Conservation (phyloP, 2,113 vertebrate species). For the Sinocyclocheilus anshuiensis region DNA sequence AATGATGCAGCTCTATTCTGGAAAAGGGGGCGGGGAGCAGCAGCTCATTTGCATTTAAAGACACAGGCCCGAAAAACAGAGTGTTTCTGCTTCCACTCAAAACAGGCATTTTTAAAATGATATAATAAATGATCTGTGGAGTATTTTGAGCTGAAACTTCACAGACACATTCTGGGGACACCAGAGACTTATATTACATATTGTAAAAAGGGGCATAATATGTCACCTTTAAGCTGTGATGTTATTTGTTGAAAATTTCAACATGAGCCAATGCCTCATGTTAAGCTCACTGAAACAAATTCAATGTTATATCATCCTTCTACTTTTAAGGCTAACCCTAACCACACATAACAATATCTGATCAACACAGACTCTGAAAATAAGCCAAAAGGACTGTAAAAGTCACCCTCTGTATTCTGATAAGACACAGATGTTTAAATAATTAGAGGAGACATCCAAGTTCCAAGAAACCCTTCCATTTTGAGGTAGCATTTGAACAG, state of each 20-base stretch:
- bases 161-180: too few relatives aligned
- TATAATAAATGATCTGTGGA: too few relatives aligned
- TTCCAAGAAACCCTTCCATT: slow-evolving; percentile 1
- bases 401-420: background rate
- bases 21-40: too few relatives aligned
- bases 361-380: background rate
- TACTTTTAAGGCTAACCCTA: background rate
- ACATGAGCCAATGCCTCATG: background rate
- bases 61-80: too few relatives aligned
- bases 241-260: background rate
- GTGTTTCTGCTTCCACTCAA: too few relatives aligned
- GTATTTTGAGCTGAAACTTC: too few relatives aligned
- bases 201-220: too few relatives aligned
- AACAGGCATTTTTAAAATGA: too few relatives aligned
- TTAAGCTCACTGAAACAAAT: background rate
- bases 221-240: background rate
- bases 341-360: background rate
- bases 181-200: too few relatives aligned
- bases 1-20: too few relatives aligned
- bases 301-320: background rate
- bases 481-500: background rate
- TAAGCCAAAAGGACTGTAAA: background rate
- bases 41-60: too few relatives aligned
- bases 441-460: background rate
- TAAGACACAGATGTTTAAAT: slow-evolving; percentile 17